Base-by-base conservation (phyloP, 2,113 vertebrate genomes). In the zebrafish (Danio rerio) region DNA sequence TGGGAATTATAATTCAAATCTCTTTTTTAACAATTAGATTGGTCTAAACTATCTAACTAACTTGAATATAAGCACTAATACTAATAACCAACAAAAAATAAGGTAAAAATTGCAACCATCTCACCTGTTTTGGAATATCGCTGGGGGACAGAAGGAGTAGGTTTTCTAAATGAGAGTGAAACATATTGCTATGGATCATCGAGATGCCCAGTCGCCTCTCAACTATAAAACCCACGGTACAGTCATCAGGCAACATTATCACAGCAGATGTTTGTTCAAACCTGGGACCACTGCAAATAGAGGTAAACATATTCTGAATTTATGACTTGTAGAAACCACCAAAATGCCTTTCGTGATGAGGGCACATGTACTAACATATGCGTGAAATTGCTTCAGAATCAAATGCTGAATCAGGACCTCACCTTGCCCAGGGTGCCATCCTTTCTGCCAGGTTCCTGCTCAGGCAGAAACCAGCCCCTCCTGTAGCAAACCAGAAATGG, bases 401-500 rank as follows among this genome's bases (percentile, higher is more conserved):
- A 82, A 50, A 74, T 58, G 55, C 49, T 43, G n/a, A 68, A 72
- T 65, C 80, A 43, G 42, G 66, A 45, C 18, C 91, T 93, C 89
- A 97, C 97, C 96, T 96, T 68, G 96, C 97, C 96, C 96, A 99
- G 0, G 96, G 97, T 78, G 89, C 84, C 96, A 99, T 98, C 92
- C 95, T 97, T 79, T 92, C 89, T 0, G 95, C 96, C 92, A 98
- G 91, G 43, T 71, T 88, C 31, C 84, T 94, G 88, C 94, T 99
- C 88, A 98, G 92, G 88, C 97, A 99, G 91, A 99, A 99, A 1
- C 97, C 97, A 0, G 97, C 97, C 3, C 97, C 97, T 82, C 96
- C 97, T 0, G 97, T 99, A 20, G 96, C 96, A 5, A 99, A 99
- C 97, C 97, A 99, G 92, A 99, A 99, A 58, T 0, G 90, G 42